These are phyloP conservation scores for Hephaestus fuliginosus DNA, from an alignment of 2,797 vertebrate genomes.

Conservation along the genomic window DNA sequence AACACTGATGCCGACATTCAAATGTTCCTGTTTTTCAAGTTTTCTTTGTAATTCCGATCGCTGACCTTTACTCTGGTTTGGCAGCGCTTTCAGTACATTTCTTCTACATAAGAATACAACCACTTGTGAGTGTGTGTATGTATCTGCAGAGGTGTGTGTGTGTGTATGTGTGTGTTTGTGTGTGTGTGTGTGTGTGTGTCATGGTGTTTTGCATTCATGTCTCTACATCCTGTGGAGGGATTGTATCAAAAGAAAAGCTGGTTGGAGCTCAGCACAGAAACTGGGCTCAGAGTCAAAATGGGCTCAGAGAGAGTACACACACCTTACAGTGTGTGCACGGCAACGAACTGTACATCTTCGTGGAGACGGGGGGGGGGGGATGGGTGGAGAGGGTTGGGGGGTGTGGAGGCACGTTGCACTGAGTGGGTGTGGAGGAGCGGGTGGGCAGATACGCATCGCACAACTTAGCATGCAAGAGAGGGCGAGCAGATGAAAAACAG, in stretches of 20 bases:
- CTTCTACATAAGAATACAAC: not conserved
- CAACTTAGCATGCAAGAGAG: constrained; percentile 66
- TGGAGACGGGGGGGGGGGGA: constrained; percentile 28
- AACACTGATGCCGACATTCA: not conserved
- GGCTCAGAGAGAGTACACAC: constrained; percentile 49
- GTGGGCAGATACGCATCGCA: constrained; percentile 63
- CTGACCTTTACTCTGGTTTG: not conserved
- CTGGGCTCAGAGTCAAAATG: constrained; percentile 60
- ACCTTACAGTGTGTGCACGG: constrained; percentile 41
- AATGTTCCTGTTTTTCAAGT: not conserved
- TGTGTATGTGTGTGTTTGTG: constrained; percentile 10
- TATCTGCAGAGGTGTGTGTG: not conserved
- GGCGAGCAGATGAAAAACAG: constrained; percentile 56
- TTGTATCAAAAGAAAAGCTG: constrained; percentile 53
- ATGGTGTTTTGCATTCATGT: constrained; percentile 34
- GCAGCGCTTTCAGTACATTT: not conserved
- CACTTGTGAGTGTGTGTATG: not conserved
- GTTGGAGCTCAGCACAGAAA: constrained; percentile 52
- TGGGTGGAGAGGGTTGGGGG: not conserved
- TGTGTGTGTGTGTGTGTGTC: constrained; percentile 10
- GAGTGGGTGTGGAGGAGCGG: constrained; percentile 64
- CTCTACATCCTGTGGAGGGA: constrained; percentile 51
- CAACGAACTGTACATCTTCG: constrained; percentile 35
- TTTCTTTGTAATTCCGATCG: not conserved
- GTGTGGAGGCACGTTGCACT: constrained; percentile 22